Conservation (phyloP, 2,113 vertebrate genomes). For the Phalacrocorax carbo region DNA sequence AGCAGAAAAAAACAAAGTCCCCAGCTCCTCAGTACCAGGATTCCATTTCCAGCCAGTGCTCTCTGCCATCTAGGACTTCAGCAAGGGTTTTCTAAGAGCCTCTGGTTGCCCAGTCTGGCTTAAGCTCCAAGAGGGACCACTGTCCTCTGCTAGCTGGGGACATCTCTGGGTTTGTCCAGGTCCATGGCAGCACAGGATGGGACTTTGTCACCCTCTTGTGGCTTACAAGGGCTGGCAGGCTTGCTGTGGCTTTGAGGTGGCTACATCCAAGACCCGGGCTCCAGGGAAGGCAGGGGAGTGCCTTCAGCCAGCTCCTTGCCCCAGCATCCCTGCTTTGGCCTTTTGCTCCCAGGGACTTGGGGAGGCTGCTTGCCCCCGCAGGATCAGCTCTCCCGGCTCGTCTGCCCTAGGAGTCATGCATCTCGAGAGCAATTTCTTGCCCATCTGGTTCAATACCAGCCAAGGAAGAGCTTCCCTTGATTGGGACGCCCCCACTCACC, state of each 20-base stretch:
- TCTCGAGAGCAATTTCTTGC: neutral
- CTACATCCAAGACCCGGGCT: neutral
- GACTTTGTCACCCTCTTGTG: constrained; percentile 67
- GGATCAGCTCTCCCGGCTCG: neutral
- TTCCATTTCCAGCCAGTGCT: neutral
- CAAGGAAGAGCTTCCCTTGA: neutral
- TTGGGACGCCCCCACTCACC: neutral
- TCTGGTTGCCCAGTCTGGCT: neutral
- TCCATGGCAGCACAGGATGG: constrained; percentile 29
- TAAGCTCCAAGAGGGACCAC: neutral
- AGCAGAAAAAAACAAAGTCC: neutral
- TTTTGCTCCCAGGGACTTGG: neutral
- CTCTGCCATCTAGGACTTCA: neutral
- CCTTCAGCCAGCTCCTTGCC: neutral
- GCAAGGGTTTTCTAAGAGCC: neutral
- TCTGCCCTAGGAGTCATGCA: neutral
- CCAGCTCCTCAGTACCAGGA: neutral
- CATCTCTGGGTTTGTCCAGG: neutral
- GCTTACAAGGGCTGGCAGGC: neutral
- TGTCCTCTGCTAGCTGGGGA: neutral
- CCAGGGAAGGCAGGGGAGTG: neutral
- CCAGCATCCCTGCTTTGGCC: neutral
- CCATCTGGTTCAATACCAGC: neutral
- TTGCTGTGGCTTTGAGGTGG: constrained; percentile 9
- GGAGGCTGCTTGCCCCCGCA: rapidly evolving